A percentile compares a stretch with the other conserved stretches of the same genome.
phyloP scores from a whole-genome alignment of 1,140 invertebrate species.

The Temnothorax longispinosus region DNA sequence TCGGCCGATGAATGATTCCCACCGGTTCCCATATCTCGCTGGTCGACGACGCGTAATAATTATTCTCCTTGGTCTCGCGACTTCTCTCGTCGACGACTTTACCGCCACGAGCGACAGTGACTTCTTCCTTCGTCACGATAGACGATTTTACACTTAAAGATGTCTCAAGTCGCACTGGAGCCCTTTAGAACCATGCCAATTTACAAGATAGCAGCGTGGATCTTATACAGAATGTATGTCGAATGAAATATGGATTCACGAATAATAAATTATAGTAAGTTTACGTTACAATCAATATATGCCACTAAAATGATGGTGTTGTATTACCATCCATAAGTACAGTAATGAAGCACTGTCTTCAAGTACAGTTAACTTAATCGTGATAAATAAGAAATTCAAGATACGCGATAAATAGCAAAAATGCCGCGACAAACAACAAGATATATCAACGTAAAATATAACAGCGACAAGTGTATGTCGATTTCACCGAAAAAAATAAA shows the following conservation, averaged over 20 bases:
- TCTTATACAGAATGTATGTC: not conserved
- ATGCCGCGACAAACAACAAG: no score
- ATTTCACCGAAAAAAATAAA: not conserved
- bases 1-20: conserved; percentile 84
- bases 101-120: conserved; percentile 90
- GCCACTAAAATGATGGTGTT: not conserved
- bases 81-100: conserved; percentile 90
- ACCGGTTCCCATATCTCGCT: conserved; percentile 90
- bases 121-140: conserved; percentile 90
- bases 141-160: conserved; percentile 91
- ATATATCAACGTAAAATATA: not conserved
- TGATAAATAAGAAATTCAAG: not conserved
- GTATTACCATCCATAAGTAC: not conserved
- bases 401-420: not conserved
- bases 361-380: not conserved
- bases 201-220: conserved; percentile 69
- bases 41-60: conserved; percentile 89
- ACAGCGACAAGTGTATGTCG: not conserved
- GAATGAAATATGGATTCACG: not conserved
- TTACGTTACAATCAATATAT: not conserved
- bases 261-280: not conserved
- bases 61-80: conserved; percentile 91
- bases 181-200: conserved; percentile 81
- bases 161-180: conserved; percentile 91
- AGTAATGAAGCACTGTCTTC: not conserved